These are phyloP conservation scores for Saimiri boliviensis DNA, from an alignment of 2,113 vertebrate genomes.

Conservation along the genomic window DNA sequence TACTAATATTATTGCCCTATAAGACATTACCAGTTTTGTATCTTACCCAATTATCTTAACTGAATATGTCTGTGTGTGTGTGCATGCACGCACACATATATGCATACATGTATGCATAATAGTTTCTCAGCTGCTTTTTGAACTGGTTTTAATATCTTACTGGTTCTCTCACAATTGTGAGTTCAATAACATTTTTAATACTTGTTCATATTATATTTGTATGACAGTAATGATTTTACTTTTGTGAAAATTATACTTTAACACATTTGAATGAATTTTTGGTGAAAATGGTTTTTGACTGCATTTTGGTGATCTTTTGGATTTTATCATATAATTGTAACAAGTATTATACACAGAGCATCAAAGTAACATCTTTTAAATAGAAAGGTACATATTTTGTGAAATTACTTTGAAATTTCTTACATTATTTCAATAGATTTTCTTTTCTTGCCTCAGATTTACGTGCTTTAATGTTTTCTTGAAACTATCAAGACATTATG, in stretches of 20 bases:
- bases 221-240: background rate
- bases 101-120: background rate
- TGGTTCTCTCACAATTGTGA: background rate
- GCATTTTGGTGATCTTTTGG: background rate
- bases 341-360: background rate
- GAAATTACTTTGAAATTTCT: background rate
- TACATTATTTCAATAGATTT: slow-evolving; percentile 5
- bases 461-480: slow-evolving; percentile 24
- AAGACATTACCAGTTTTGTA: background rate
- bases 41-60: background rate
- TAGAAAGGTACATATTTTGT: background rate
- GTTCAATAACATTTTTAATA: background rate
- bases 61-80: background rate
- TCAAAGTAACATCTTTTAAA: background rate
- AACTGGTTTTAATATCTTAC: background rate
- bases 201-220: background rate
- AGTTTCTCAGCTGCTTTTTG: background rate
- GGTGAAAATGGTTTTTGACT: background rate
- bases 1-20: background rate
- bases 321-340: background rate
- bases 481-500: background rate
- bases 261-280: background rate
- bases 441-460: background rate
- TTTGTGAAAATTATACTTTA: slow-evolving; percentile 26
- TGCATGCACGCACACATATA: too few species aligned